phyloP scores from a whole-genome alignment of 2,113 vertebrate genomes.

The Melierax canorus region DNA sequence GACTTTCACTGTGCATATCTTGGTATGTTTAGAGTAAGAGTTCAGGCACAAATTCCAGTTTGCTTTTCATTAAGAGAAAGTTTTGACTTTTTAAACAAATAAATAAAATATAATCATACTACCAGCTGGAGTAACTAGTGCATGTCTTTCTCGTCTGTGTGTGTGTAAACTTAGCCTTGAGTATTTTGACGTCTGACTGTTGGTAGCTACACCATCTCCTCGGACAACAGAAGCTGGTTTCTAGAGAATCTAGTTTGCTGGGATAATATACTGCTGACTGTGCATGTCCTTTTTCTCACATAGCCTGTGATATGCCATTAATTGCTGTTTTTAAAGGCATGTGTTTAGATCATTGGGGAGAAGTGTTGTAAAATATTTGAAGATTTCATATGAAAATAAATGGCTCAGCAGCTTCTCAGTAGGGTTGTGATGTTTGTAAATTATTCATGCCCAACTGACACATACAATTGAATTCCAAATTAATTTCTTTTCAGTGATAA shows the following conservation, averaged over 20 bases:
- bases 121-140: not conserved
- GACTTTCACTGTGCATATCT: not conserved
- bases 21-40: not conserved
- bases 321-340: not conserved
- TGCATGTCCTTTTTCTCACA: fast-evolving
- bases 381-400: not conserved
- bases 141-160: not conserved
- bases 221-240: not conserved
- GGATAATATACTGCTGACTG: not conserved
- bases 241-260: not conserved
- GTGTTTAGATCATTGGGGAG: not conserved
- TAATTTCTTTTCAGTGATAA: not conserved
- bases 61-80: not conserved
- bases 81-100: not conserved
- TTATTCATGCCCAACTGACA: not conserved
- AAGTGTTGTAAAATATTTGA: not conserved
- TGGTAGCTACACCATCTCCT: not conserved
- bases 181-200: not conserved
- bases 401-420: not conserved
- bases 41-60: not conserved
- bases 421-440: not conserved
- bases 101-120: not conserved
- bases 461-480: not conserved
- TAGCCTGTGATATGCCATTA: not conserved
- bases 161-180: not conserved